Evolutionary conservation across 2,888 invertebrate species (phyloP).

Genomic region (Dendrolimus houi): DNA sequence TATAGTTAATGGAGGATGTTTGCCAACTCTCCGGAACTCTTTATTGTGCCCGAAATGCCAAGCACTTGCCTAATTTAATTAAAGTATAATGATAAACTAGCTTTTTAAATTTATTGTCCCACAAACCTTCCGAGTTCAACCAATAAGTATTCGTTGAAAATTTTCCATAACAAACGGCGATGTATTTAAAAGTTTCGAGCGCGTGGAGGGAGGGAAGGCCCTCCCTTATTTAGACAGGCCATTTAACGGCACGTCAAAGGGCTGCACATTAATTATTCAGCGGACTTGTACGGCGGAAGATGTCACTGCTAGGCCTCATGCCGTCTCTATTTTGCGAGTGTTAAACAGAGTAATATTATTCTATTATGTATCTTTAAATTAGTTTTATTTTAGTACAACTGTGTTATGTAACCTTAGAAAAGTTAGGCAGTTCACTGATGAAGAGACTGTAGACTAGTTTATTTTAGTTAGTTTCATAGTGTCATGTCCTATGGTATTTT

Average conservation of each 20-base stretch:
- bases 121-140: not conserved
- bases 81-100: no score
- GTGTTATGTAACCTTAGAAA: no score
- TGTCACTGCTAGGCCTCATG: not conserved
- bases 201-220: constrained; percentile 27
- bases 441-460: no score
- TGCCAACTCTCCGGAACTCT: no score
- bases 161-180: not conserved
- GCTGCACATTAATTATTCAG: constrained; percentile 59
- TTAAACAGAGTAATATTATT: not conserved
- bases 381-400: no score
- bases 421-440: no score
- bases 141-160: not conserved
- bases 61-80: no score
- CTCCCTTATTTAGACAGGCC: constrained; percentile 69
- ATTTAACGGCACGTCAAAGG: constrained; percentile 67
- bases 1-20: no score
- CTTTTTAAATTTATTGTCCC: not conserved
- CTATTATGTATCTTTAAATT: not conserved
- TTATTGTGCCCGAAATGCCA: no score
- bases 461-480: no score
- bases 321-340: not conserved
- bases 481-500: no score
- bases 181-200: not conserved
- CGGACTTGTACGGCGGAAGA: not conserved